Evolutionary conservation across 1,140 invertebrate genomes (phyloP), one percentile per base, ranked within the genome.

Genomic region (Araneus ventricosus): DNA sequence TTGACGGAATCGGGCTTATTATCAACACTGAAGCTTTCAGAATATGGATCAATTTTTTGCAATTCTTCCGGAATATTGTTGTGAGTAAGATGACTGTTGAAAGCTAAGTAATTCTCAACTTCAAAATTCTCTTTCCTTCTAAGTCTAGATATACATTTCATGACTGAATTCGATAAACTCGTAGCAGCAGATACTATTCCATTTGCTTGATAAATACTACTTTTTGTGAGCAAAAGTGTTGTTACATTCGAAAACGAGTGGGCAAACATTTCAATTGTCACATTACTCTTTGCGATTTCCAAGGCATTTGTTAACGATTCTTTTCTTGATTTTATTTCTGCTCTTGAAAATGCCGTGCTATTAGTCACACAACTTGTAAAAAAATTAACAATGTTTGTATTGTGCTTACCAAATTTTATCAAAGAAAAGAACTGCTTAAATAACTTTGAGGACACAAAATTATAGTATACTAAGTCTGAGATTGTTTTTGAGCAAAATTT

Each of bases 381-480:
- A n/a, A 2, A 27, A 41, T 85, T 91, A 7, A 84, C 41, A 20
- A 37, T 39, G 30, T 61, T 41, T 59, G n/a, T 24, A 24, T 63
- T 39, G 20, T 84, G 63, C 27, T 45, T 41, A 34, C 10, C 17
- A 41, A 67, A 84, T 84, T 41, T 59, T 30, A 91, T 61, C 17
- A 59, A 41, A 30, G 27, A 57, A 63, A 91, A 91, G 24, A 91
- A 57, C 27, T 91, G 75, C 2, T 84, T 27, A 79, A 91, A 91
- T 84, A 84, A 84, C 27, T 91, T 91, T 41, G 89, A 91, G 41
- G 89, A 91, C 10, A 84, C 41, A 27, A 91, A 84, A 61, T 91
- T 84, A 84, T 91, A 91, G 45, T 61, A 84, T 5, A 91, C 52
- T 45, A 84, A 41, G 41, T 90, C 70, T 59, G 88, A 90, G 5